Evolutionary conservation across 2,888 invertebrate species (phyloP).

Genomic region (Catocala sponsa): DNA sequence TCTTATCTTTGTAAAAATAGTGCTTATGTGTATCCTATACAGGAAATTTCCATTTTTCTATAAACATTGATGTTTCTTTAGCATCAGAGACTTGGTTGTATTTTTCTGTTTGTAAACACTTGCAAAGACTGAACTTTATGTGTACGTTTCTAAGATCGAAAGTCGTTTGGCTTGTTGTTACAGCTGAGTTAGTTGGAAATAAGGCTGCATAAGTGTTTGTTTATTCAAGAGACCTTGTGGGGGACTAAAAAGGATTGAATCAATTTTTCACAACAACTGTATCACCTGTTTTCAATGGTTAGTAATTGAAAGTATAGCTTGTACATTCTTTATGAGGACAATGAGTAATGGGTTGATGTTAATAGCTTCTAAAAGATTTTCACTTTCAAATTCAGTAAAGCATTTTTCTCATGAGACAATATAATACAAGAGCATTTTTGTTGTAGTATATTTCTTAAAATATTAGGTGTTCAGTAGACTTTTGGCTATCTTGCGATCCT

Average conservation of each 20-base stretch:
- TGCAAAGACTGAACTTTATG: slow-evolving; percentile 10
- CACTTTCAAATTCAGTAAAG: too few relatives aligned
- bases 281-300: slow-evolving; percentile 13
- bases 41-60: slow-evolving; percentile 41
- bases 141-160: slow-evolving; percentile 3
- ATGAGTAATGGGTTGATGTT: too few relatives aligned
- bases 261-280: slow-evolving; percentile 46
- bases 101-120: slow-evolving; percentile 15
- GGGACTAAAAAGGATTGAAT: slow-evolving; percentile 58
- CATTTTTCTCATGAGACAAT: too few relatives aligned
- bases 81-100: slow-evolving; percentile 34
- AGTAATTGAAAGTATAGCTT: slow-evolving; percentile 6
- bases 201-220: slow-evolving; percentile 52
- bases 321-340: background rate
- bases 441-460: too few relatives aligned
- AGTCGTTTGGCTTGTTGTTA: slow-evolving; percentile 27
- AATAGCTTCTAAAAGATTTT: too few relatives aligned
- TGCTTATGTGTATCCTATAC: slow-evolving; percentile 29
- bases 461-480: too few relatives aligned
- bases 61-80: slow-evolving; percentile 43
- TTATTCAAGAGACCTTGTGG: slow-evolving; percentile 59
- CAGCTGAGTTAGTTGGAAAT: slow-evolving; percentile 46
- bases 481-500: too few relatives aligned
- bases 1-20: slow-evolving; percentile 19
- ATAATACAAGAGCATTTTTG: too few relatives aligned